phyloP scores from a whole-genome alignment of 53 echinoderm and acorn worm species.

The Zoroaster sp. region DNA sequence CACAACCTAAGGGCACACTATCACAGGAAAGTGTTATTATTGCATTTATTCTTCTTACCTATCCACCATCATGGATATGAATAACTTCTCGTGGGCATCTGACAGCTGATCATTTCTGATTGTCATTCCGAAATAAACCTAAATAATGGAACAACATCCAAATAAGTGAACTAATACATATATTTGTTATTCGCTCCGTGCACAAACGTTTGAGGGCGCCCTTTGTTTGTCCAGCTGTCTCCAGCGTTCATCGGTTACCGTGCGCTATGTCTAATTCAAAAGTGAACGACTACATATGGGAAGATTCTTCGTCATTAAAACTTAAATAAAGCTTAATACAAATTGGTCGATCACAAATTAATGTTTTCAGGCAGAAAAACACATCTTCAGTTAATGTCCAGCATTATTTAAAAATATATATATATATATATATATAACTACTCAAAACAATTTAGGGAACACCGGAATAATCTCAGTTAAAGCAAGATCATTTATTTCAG shows the following conservation, averaged over 20 bases:
- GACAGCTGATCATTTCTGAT: slow-evolving; percentile 33
- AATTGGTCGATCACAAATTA: no score
- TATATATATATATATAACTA: no score
- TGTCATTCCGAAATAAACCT: slow-evolving; percentile 56
- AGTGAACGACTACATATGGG: no score
- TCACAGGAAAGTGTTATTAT: background rate
- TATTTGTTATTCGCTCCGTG: background rate
- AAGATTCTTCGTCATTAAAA: background rate
- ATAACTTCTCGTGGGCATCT: background rate
- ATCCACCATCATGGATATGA: slow-evolving; percentile 21
- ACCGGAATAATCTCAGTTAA: no score
- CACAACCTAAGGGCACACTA: background rate
- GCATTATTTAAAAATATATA: no score
- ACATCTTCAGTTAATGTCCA: no score
- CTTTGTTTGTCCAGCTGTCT: background rate
- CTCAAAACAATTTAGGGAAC: no score
- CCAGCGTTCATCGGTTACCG: no score
- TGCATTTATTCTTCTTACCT: slow-evolving; percentile 11
- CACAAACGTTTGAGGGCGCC: background rate
- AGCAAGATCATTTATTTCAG: no score
- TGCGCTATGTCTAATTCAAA: no score
- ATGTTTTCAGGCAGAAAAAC: no score
- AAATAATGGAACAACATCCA: background rate
- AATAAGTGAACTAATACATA: background rate
- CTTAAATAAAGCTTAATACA: no score